phyloP scores from a whole-genome alignment of 1,140 invertebrate species.

The Scaptomyza graminum region DNA sequence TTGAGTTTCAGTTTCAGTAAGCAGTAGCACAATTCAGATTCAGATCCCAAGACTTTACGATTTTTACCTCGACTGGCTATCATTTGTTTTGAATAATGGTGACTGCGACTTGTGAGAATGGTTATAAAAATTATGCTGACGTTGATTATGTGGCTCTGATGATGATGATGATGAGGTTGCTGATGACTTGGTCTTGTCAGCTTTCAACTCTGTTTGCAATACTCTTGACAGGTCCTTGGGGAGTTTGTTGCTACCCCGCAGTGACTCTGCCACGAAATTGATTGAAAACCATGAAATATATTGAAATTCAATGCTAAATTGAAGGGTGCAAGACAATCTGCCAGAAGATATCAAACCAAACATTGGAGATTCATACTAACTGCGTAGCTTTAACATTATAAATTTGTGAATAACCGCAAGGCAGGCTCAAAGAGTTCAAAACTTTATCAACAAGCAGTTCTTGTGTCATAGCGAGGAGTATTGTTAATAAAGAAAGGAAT shows the following conservation, averaged over 20 bases:
- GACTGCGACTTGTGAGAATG: slow-evolving; percentile 1
- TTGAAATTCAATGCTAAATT: slow-evolving; percentile 75
- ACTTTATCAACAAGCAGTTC: neutral
- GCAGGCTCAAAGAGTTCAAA: neutral
- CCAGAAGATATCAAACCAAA: slow-evolving; percentile 6
- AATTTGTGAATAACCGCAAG: slow-evolving; percentile 4
- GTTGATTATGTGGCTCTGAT: neutral
- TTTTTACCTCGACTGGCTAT: slow-evolving; percentile 2
- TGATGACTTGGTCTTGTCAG: slow-evolving; percentile 52
- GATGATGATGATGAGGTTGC: slow-evolving; percentile 19
- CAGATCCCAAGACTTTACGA: neutral
- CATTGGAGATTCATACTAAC: slow-evolving; percentile 1
- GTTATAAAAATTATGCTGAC: slow-evolving; percentile 9
- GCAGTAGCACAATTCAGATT: slow-evolving; percentile 4
- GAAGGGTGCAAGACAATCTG: slow-evolving; percentile 1
- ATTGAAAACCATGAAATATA: slow-evolving; percentile 80
- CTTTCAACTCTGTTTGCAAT: slow-evolving; percentile 57
- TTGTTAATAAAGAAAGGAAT: too few species aligned
- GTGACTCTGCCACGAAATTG: slow-evolving; percentile 69
- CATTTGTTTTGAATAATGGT: slow-evolving; percentile 18
- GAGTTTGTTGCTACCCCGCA: slow-evolving; percentile 48
- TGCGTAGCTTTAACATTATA: neutral
- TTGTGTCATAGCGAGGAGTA: neutral
- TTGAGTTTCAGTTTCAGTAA: slow-evolving; percentile 42
- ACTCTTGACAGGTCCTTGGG: slow-evolving; percentile 69